Evolutionary conservation across 35 echinoderm and acorn worm genomes (phyloP).

Genomic region (Strongylocentrotus purpuratus): DNA sequence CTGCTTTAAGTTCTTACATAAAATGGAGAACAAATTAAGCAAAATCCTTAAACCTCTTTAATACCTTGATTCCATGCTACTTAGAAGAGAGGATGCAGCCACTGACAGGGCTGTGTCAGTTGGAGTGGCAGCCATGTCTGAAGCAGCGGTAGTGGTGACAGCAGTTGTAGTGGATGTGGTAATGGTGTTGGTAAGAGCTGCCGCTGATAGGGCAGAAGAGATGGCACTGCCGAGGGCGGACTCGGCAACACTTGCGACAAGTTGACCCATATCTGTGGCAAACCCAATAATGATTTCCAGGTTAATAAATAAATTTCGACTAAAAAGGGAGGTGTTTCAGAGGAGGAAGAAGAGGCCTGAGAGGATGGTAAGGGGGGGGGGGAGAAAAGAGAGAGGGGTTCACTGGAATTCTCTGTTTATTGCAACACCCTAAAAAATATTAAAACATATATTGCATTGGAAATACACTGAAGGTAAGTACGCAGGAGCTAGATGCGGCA

Average conservation of each 20-base stretch:
- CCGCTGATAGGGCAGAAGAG: slow-evolving; percentile 39
- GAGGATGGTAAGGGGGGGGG: neutral
- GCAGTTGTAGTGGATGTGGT: slow-evolving; percentile 24
- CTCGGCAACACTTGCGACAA: slow-evolving; percentile 65
- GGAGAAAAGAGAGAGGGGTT: neutral
- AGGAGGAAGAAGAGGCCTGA: no score
- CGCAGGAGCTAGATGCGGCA: no score
- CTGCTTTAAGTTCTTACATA: neutral
- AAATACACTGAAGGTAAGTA: no score
- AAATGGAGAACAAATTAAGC: neutral
- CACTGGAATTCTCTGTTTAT: neutral
- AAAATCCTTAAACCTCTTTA: no score
- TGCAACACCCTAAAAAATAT: neutral
- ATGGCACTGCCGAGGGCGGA: slow-evolving; percentile 57
- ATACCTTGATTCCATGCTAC: slow-evolving; percentile 11
- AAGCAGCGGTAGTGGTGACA: slow-evolving; percentile 18
- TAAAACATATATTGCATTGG: neutral
- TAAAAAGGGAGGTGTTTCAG: no score
- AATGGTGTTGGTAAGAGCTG: neutral
- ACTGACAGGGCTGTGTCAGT: neutral
- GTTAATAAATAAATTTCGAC: neutral
- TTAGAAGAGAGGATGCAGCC: neutral
- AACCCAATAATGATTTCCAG: neutral
- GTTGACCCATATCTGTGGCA: slow-evolving; percentile 43
- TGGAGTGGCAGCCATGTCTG: neutral